Conservation (phyloP, 1,140 invertebrate species). For the Drosophila erecta region DNA sequence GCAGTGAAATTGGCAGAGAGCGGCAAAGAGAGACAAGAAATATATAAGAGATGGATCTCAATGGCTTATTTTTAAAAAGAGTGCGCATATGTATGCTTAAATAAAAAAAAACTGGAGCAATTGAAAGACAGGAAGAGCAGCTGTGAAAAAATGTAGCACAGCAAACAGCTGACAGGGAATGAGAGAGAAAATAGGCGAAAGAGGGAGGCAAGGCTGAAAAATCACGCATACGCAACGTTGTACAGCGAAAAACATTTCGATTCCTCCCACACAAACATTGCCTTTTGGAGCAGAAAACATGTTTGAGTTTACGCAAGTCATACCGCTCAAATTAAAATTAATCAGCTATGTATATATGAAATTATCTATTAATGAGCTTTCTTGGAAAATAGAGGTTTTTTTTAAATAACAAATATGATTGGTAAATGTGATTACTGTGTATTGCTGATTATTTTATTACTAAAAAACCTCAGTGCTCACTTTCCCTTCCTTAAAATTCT, state of each 20-base stretch:
- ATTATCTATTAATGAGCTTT: too few species aligned
- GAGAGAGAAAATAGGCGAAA: background rate
- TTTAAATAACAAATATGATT: too few species aligned
- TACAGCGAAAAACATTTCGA: constrained; percentile 40
- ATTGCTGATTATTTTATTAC: too few species aligned
- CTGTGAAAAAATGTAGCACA: constrained; percentile 65
- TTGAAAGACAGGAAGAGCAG: constrained; percentile 20
- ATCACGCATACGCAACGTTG: constrained; percentile 72
- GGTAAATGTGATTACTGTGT: too few species aligned
- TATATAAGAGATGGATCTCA: background rate
- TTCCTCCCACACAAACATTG: constrained; percentile 34
- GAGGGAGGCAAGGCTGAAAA: constrained; percentile 22
- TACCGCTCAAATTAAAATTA: constrained; percentile 59
- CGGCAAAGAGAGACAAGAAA: constrained; percentile 2
- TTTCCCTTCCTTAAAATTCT: constrained; percentile 10
- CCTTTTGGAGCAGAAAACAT: constrained; percentile 29
- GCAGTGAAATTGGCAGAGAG: constrained; percentile 21
- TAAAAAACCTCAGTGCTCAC: background rate
- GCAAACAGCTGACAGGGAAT: constrained; percentile 63
- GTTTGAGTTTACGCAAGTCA: constrained; percentile 18
- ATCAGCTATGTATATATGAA: constrained; percentile 32
- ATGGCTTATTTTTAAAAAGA: too few species aligned
- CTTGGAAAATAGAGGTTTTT: too few species aligned
- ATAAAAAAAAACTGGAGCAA: constrained; percentile 50
- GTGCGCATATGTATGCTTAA: background rate